Conservation (phyloP, 1,140 invertebrate genomes). For the Brachionus sp. region DNA sequence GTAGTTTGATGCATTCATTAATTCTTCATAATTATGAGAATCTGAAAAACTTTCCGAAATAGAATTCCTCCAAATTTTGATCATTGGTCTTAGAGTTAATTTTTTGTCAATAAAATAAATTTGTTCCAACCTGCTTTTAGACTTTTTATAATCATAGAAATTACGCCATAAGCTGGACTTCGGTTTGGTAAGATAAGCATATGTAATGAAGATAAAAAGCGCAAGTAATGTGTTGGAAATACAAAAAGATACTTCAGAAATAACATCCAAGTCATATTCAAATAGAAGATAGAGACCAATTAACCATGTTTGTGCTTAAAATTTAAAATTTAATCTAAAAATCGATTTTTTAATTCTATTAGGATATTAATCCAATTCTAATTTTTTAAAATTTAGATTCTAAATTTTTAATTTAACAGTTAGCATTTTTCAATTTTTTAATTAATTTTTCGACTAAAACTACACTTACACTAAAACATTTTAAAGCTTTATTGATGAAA, state of each 20-base stretch:
- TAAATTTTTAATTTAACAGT: no score
- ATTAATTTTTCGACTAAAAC: no score
- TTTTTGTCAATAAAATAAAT: not conserved
- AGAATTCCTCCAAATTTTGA: not conserved
- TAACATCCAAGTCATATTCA: conserved; percentile 53
- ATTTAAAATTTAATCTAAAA: not conserved
- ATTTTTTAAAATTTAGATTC: no score
- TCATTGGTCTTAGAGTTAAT: not conserved
- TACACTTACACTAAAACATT: no score
- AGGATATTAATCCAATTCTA: no score
- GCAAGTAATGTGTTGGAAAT: conserved; percentile 61
- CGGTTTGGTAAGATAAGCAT: conserved; percentile 47
- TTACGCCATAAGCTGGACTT: not conserved
- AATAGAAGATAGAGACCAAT: conserved; percentile 55
- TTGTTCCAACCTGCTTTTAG: not conserved
- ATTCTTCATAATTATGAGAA: conserved; percentile 10
- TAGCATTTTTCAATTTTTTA: no score
- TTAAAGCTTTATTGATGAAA: no score
- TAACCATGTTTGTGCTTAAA: conserved; percentile 35
- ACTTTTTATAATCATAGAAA: not conserved
- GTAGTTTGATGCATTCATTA: not conserved
- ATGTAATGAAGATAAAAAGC: conserved; percentile 62
- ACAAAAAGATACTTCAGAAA: conserved; percentile 61
- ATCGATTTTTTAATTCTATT: no score
- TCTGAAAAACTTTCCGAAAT: not conserved